Evolutionary conservation across 1,140 invertebrate genomes (phyloP).

Genomic region (Drosophila repleta): DNA sequence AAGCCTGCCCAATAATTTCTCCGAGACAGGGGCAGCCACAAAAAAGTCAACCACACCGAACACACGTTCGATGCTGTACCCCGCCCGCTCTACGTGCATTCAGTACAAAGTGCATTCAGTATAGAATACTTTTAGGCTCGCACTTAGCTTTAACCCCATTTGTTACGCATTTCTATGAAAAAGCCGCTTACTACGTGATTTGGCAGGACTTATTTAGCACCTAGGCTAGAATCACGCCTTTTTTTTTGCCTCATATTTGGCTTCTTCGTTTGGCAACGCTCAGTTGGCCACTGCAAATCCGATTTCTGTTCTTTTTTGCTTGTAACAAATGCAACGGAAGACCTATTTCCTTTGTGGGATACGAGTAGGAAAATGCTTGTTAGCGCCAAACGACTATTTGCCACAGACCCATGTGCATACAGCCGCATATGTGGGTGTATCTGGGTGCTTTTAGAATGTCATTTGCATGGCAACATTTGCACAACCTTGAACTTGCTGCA

Average conservation of each 20-base stretch:
- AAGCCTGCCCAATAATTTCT: constrained; percentile 53
- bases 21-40: constrained; percentile 40
- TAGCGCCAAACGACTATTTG: constrained; percentile 52
- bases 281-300: too few species aligned
- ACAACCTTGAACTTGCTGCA: constrained; percentile 69
- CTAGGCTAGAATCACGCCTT: constrained; percentile 23
- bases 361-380: constrained; percentile 77
- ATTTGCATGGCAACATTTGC: constrained; percentile 35
- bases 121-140: constrained; percentile 44
- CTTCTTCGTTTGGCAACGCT: constrained; percentile 15
- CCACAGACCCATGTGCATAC: constrained; percentile 27
- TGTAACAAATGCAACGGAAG: constrained; percentile 71
- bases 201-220: constrained; percentile 32
- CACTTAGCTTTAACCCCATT: constrained; percentile 54
- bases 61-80: too few species aligned
- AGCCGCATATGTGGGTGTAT: constrained; percentile 5
- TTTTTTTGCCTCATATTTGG: constrained; percentile 17
- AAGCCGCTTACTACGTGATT: constrained; percentile 45
- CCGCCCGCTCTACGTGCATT: not conserved
- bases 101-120: constrained; percentile 33
- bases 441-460: constrained; percentile 9
- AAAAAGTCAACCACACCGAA: constrained; percentile 27
- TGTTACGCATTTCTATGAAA: constrained; percentile 52
- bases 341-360: constrained; percentile 71
- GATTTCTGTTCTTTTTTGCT: too few species aligned